Evolutionary conservation across 2,113 vertebrate species (phyloP).

Genomic region (Lathamus discolor): DNA sequence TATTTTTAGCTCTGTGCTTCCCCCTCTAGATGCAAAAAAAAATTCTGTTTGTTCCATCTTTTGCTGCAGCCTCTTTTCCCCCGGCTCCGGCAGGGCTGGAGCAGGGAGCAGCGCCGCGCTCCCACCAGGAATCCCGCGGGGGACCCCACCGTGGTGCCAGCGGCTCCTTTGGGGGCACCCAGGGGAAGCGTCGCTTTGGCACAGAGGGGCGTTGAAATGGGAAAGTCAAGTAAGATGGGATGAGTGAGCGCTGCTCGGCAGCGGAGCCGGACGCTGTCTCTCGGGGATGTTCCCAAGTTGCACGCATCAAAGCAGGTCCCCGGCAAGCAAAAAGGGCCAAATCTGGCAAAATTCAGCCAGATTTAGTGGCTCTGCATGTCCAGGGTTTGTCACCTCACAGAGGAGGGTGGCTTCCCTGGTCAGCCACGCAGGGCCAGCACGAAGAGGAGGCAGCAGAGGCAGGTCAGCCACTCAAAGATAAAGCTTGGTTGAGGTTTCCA

Average conservation of each 20-base stretch:
- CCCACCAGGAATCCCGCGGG: background rate
- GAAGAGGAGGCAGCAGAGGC: background rate
- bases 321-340: background rate
- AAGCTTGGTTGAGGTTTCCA: background rate
- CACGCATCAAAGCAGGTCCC: background rate
- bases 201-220: background rate
- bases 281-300: background rate
- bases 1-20: slow-evolving; percentile 90
- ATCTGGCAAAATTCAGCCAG: background rate
- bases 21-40: slow-evolving; percentile 87
- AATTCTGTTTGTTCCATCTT: slow-evolving; percentile 83
- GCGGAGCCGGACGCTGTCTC: background rate
- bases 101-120: background rate
- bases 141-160: background rate
- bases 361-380: background rate
- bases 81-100: slow-evolving; percentile 48
- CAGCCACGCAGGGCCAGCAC: background rate
- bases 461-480: background rate
- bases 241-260: background rate
- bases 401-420: background rate
- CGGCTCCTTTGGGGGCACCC: background rate
- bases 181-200: background rate
- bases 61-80: slow-evolving; percentile 69
- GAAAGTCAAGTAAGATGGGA: background rate
- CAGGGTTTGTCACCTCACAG: background rate